A percentile compares a stretch with the other conserved stretches of the same genome.
Evolutionary conservation across 1,140 invertebrate genomes (phyloP).

Genomic region (Megathymus violae): DNA sequence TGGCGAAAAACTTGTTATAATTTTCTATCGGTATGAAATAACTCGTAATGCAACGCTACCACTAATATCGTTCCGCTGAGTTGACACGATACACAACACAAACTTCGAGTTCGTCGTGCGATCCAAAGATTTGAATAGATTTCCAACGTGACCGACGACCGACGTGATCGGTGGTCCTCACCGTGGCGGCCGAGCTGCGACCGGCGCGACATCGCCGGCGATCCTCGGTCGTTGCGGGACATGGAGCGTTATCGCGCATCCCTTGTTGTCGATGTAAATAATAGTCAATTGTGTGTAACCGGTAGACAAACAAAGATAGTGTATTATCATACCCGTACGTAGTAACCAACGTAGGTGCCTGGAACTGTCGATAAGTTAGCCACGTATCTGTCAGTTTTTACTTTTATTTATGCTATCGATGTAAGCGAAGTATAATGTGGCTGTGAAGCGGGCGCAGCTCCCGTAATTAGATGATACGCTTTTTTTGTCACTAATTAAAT

Average conservation of each 20-base stretch:
- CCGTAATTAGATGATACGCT: conserved; percentile 77
- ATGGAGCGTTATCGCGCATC: no score
- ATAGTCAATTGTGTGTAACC: conserved; percentile 52
- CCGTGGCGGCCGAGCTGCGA: no score
- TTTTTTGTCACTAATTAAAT: conserved; percentile 76
- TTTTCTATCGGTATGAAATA: background rate
- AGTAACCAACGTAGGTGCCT: conserved; percentile 51
- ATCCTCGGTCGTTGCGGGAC: no score
- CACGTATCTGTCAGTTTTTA: conserved; percentile 67
- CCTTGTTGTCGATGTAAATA: conserved; percentile 62
- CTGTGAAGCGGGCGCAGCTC: conserved; percentile 71
- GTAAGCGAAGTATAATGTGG: conserved; percentile 86
- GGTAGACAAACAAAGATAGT: conserved; percentile 56
- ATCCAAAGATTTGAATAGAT: no score
- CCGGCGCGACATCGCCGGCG: no score
- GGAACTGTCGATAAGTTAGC: conserved; percentile 55
- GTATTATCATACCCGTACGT: conserved; percentile 44
- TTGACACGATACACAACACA: no score
- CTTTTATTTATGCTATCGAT: conserved; percentile 72
- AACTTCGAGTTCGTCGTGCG: no score
- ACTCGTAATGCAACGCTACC: background rate
- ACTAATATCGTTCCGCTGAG: no score
- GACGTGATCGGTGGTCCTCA: background rate
- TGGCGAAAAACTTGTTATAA: no score
- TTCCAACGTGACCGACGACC: background rate